Base-by-base conservation (phyloP, 1,140 invertebrate species). In the Oncopeltus fasciatus region DNA sequence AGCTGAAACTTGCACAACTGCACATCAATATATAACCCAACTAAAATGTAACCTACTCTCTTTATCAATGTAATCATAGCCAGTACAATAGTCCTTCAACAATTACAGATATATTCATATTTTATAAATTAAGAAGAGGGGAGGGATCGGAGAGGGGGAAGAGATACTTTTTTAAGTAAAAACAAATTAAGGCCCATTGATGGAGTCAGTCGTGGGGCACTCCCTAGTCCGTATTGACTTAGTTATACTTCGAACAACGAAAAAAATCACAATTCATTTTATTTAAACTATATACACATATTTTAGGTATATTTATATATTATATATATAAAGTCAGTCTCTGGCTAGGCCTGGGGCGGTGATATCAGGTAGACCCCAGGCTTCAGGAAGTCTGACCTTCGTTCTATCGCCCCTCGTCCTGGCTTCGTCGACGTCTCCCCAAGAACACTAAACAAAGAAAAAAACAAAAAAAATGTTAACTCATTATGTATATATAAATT, bases 141-240 rank as follows among this genome's bases (percentile, higher is more conserved):
- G n/a, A n/a, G 38, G 11, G 11, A 11, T 11, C 38, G n/a, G n/a
- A n/a, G n/a, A n/a, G n/a, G 49, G 49, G 49, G 21, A 53, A 53
- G 26, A 53, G 26, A 53, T 53, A 24, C 49, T 53, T 53, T 53
- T 53, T 53, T 27, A 53, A 53, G 43, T 44, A 44, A 44, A 44
- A 44, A 16, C 43, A 18, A 44, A 44, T 44, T n/a, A 44, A 18
- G 43, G 43, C n/a, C 43, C 43, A 12, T 16, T 44, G 43, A 44
- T 44, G 43, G 43, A 44, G 43, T 44, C 43, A 44, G 43, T 44
- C 43, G 43, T 44, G 43, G 43, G 43, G 43, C 43, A 44, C 43
- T 44, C 43, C 43, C 43, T 44, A 44, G 43, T 44, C 43, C 43
- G 18, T 44, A 44, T 44, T 44, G 43, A 44, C 43, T 44, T 44